Evolutionary conservation across 2,888 invertebrate genomes (phyloP).

Genomic region (Stegophylla sp.): DNA sequence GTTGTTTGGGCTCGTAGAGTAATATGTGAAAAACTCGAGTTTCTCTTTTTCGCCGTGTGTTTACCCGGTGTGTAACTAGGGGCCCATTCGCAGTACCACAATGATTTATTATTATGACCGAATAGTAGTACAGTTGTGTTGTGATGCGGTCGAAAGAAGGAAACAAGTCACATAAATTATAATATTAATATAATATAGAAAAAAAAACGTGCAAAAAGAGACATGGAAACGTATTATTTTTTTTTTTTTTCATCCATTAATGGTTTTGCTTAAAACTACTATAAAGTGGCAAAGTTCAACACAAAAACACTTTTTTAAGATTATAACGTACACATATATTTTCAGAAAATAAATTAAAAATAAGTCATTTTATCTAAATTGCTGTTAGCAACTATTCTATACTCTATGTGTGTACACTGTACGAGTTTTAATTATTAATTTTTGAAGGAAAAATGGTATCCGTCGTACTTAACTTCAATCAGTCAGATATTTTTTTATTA

Average conservation of each 20-base stretch:
- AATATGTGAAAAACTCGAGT: slow-evolving; percentile 36
- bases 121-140: slow-evolving; percentile 16
- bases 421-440: too few relatives aligned
- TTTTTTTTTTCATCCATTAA: slow-evolving; percentile 35
- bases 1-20: background rate
- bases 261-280: slow-evolving; percentile 29
- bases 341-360: slow-evolving; percentile 3
- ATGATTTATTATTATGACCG: slow-evolving; percentile 56
- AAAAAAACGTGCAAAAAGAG: slow-evolving; percentile 37
- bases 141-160: slow-evolving; percentile 47
- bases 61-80: slow-evolving; percentile 1
- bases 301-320: slow-evolving; percentile 17
- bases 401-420: too few relatives aligned
- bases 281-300: slow-evolving; percentile 41
- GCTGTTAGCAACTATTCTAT: background rate
- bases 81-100: slow-evolving; percentile 29
- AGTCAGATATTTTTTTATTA: too few relatives aligned
- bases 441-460: too few relatives aligned
- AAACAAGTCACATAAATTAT: slow-evolving; percentile 56
- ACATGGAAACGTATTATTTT: slow-evolving; percentile 8
- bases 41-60: slow-evolving; percentile 27
- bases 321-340: slow-evolving; percentile 26
- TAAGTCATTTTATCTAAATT: background rate
- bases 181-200: slow-evolving; percentile 51
- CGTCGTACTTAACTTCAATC: too few relatives aligned